Percentiles rank a stretch among this genome's conserved stretches.
phyloP scores from a whole-genome alignment of 92 coral and sea anemone genomes.

The Palythoa heliodiscus region DNA sequence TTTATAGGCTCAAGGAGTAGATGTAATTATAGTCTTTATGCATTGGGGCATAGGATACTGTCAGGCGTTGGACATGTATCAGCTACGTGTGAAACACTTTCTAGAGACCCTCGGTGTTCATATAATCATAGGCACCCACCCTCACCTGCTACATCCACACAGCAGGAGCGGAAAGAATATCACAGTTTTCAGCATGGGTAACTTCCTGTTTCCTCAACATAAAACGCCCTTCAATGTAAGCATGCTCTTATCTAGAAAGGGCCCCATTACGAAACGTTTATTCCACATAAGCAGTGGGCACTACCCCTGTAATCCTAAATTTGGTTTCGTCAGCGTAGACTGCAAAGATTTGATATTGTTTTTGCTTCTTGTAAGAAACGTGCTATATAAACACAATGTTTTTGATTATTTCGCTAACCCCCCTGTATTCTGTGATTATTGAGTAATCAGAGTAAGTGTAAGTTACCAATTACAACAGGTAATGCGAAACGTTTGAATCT shows the following conservation, averaged over 20 bases:
- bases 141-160: slow-evolving; percentile 64
- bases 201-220: slow-evolving; percentile 59
- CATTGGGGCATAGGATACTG: slow-evolving; percentile 69
- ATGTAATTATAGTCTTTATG: slow-evolving; percentile 62
- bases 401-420: too few relatives aligned
- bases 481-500: too few relatives aligned
- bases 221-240: slow-evolving; percentile 10
- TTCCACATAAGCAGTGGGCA: not conserved
- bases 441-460: too few relatives aligned
- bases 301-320: too few relatives aligned
- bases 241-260: not conserved
- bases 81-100: slow-evolving; percentile 42
- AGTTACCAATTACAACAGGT: too few relatives aligned
- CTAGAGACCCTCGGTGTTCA: slow-evolving; percentile 65
- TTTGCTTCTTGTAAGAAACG: too few relatives aligned
- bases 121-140: slow-evolving; percentile 68
- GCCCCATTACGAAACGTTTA: not conserved
- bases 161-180: slow-evolving; percentile 37
- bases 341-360: too few relatives aligned
- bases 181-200: slow-evolving; percentile 67
- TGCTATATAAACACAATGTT: too few relatives aligned
- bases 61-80: slow-evolving; percentile 22
- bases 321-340: too few relatives aligned
- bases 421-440: too few relatives aligned
- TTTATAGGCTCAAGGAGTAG: slow-evolving; percentile 39